Evolutionary conservation across 2,797 vertebrate species (phyloP).

Genomic region (Semotilus atromaculatus): DNA sequence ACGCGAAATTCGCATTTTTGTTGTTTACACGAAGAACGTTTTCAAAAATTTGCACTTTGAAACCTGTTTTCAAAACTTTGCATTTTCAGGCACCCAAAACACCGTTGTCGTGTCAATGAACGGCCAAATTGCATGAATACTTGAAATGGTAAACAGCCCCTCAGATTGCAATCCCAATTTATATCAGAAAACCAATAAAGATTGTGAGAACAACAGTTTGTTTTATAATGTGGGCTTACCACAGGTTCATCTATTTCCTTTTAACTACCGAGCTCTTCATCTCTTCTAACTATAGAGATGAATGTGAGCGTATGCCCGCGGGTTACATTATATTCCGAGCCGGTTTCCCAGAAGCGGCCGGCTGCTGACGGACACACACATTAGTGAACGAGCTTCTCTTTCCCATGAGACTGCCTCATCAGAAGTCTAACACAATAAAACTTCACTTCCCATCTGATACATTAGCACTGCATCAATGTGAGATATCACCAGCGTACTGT

Average conservation of each 20-base stretch:
- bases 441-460: constrained; percentile 34
- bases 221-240: not conserved
- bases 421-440: constrained; percentile 33
- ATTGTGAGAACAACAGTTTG: not conserved
- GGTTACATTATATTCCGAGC: constrained; percentile 34
- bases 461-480: constrained; percentile 29
- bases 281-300: constrained; percentile 7
- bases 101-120: too few species aligned
- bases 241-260: not conserved
- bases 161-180: not conserved
- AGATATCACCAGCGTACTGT: constrained; percentile 8
- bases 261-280: constrained; percentile 16
- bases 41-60: too few species aligned
- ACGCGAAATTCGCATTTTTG: too few species aligned
- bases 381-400: constrained; percentile 29
- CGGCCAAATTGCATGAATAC: too few species aligned
- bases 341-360: constrained; percentile 40
- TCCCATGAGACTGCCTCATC: constrained; percentile 34
- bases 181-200: not conserved
- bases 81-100: too few species aligned
- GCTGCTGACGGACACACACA: constrained; percentile 44
- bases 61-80: too few species aligned
- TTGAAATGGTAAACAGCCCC: too few species aligned
- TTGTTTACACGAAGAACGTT: too few species aligned
- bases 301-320: not conserved